phyloP scores from a whole-genome alignment of 2,888 invertebrate species.

The Crematogaster levior region DNA sequence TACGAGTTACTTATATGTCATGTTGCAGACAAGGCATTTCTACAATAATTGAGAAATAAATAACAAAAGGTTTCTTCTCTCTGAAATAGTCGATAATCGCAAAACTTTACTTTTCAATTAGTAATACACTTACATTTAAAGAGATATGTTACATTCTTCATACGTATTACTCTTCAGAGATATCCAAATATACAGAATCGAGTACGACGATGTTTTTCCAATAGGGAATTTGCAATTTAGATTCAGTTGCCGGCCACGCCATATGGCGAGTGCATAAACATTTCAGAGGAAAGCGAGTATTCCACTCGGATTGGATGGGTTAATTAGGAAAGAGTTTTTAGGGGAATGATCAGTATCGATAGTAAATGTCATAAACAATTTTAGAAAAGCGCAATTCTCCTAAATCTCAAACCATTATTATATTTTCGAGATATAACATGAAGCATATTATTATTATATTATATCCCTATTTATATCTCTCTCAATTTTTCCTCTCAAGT shows the following conservation, averaged over 20 bases:
- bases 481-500: not conserved
- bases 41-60: not conserved
- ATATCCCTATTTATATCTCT: not conserved
- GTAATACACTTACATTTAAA: not conserved
- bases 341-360: conserved; percentile 24
- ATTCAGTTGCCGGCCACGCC: conserved; percentile 35
- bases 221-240: conserved; percentile 57
- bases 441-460: not conserved
- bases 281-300: conserved; percentile 44
- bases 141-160: conserved; percentile 12
- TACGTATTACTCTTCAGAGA: conserved; percentile 24
- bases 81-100: not conserved
- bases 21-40: too few relatives aligned
- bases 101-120: conserved; percentile 6
- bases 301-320: conserved; percentile 46
- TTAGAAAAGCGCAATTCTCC: not conserved
- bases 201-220: conserved; percentile 54
- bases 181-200: conserved; percentile 33
- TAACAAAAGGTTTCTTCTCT: not conserved
- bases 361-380: conserved; percentile 46
- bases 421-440: not conserved
- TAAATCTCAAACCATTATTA: conserved; percentile 34
- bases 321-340: conserved; percentile 43
- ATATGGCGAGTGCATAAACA: conserved; percentile 48
- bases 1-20: not conserved